Evolutionary conservation across 2,797 vertebrate species (phyloP).

Genomic region (Cyprinodon diabolis): DNA sequence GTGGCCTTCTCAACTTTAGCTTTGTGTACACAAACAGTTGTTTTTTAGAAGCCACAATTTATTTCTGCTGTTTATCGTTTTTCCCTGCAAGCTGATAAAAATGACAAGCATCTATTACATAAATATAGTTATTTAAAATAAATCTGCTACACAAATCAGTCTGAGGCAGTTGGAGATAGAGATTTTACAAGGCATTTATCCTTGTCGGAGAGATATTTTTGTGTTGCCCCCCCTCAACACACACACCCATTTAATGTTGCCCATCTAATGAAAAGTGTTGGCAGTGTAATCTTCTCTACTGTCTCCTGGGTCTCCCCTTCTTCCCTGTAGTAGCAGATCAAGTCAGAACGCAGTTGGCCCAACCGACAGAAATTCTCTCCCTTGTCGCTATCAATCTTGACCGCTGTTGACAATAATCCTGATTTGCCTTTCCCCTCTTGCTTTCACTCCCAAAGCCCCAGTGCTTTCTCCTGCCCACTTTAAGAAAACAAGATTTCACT

Average conservation of each 20-base stretch:
- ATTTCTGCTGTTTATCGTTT: constrained; percentile 12
- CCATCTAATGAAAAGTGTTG: constrained; percentile 69
- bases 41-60: neutral
- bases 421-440: constrained; percentile 71
- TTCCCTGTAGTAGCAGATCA: constrained; percentile 68
- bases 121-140: constrained; percentile 34
- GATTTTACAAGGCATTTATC: constrained; percentile 43
- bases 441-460: constrained; percentile 62
- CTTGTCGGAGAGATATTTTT: constrained; percentile 38
- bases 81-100: neutral
- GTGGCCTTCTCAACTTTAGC: constrained; percentile 55
- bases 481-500: constrained; percentile 67
- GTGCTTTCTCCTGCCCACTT: constrained; percentile 53
- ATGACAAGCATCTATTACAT: neutral
- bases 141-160: constrained; percentile 49
- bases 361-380: constrained; percentile 77
- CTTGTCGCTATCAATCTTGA: constrained; percentile 76
- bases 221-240: neutral
- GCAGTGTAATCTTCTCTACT: constrained; percentile 68
- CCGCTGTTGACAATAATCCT: constrained; percentile 76
- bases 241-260: constrained; percentile 54
- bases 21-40: constrained; percentile 46
- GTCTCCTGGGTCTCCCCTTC: constrained; percentile 58
- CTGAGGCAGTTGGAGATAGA: constrained; percentile 27
- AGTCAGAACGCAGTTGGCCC: constrained; percentile 62